Percentiles rank a stretch among this genome's conserved stretches.
These are phyloP conservation scores for Zaprionus ornatus DNA, from an alignment of 1,140 invertebrate genomes.

Conservation along the genomic window DNA sequence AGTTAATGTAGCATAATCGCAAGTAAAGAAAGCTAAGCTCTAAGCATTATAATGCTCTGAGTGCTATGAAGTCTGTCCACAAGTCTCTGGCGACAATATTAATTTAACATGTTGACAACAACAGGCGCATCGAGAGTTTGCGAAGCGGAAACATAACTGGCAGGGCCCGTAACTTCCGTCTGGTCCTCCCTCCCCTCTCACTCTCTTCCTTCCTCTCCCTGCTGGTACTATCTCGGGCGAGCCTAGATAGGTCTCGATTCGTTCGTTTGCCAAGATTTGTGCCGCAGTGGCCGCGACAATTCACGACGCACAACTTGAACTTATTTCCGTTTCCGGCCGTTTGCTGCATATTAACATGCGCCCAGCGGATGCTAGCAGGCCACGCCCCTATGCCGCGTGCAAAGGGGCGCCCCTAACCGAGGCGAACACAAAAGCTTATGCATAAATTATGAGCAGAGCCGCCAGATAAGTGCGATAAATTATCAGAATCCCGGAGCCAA, in stretches of 20 bases:
- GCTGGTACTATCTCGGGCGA: neutral
- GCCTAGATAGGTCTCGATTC: slow-evolving; percentile 8
- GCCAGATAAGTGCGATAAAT: slow-evolving; percentile 78
- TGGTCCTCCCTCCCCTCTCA: neutral
- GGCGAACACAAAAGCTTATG: slow-evolving; percentile 69
- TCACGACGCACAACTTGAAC: slow-evolving; percentile 62
- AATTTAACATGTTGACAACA: slow-evolving; percentile 17
- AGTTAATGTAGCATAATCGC: neutral
- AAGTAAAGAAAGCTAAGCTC: neutral
- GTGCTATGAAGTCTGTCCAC: neutral
- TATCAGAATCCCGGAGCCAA: slow-evolving; percentile 55
- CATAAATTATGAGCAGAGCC: slow-evolving; percentile 71
- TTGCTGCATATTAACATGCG: slow-evolving; percentile 69
- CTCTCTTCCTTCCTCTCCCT: neutral
- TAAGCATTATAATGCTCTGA: neutral
- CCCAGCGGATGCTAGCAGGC: slow-evolving; percentile 5
- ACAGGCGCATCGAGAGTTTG: neutral
- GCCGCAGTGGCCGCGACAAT: slow-evolving; percentile 58
- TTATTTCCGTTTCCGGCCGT: slow-evolving; percentile 75
- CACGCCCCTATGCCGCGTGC: slow-evolving; percentile 25
- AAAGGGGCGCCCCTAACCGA: slow-evolving; percentile 7
- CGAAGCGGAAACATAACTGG: slow-evolving; percentile 16
- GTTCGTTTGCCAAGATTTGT: slow-evolving; percentile 71
- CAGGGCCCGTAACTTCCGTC: slow-evolving; percentile 15
- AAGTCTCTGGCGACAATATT: neutral